Evolutionary conservation across 2,797 vertebrate species (phyloP).

Genomic region (Hydrophis major): DNA sequence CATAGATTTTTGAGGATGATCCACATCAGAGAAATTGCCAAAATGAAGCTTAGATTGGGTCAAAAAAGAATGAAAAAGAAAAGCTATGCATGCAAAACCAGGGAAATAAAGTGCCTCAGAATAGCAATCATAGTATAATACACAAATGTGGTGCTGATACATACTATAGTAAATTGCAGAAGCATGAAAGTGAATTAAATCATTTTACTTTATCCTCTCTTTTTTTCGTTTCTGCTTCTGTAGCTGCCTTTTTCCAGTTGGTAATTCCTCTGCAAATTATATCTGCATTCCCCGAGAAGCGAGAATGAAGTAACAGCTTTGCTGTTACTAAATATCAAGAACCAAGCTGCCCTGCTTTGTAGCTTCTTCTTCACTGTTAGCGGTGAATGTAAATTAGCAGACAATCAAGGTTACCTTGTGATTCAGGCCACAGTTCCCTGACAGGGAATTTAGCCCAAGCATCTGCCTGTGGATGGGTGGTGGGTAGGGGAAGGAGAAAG

Average conservation of each 20-base stretch:
- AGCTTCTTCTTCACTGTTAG: not conserved
- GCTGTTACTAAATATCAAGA: conserved; percentile 15
- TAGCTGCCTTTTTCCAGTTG: not conserved
- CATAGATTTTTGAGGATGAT: conserved; percentile 18
- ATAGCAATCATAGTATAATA: not conserved
- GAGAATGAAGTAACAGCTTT: not conserved
- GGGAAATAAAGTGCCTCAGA: conserved; percentile 8
- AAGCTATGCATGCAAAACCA: not conserved
- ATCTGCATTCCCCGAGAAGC: not conserved
- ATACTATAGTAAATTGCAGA: not conserved
- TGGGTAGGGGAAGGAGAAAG: not conserved
- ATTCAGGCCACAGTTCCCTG: conserved; percentile 1
- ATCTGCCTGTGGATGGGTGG: not conserved
- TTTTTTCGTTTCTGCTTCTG: not conserved
- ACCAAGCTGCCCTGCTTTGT: not conserved
- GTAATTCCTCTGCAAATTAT: conserved; percentile 14
- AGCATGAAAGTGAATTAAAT: conserved; percentile 13
- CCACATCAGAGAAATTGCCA: conserved; percentile 10
- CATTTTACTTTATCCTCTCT: not conserved
- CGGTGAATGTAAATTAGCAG: not conserved
- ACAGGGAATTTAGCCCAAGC: not conserved
- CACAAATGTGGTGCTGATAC: not conserved
- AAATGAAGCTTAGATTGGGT: conserved; percentile 12
- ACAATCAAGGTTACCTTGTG: not conserved
- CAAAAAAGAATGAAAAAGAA: not conserved